A percentile compares a stretch with the other conserved stretches of the same genome.
phyloP scores from a whole-genome alignment of 2,797 vertebrate species.

The Dipus sagitta region DNA sequence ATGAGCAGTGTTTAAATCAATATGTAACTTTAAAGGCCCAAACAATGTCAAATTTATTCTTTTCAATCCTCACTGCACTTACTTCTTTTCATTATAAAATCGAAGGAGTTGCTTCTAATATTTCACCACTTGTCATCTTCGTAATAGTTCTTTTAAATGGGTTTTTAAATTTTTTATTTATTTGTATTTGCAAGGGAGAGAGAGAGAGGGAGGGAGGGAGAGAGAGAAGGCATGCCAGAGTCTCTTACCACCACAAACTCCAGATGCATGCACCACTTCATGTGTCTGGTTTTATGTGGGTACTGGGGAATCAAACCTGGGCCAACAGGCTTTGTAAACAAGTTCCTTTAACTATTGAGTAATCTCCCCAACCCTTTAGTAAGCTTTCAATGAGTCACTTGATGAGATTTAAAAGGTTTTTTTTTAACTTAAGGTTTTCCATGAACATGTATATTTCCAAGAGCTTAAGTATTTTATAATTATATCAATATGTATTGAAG shows the following conservation, averaged over 20 bases:
- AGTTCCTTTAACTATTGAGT: background rate
- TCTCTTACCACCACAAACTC: no score
- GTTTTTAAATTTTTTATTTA: no score
- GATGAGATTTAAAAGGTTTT: background rate
- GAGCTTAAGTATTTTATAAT: conserved; percentile 20
- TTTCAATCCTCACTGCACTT: background rate
- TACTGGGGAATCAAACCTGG: no score
- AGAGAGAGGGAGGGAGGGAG: no score
- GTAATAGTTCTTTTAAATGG: background rate
- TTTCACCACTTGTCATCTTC: background rate
- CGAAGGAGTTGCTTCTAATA: background rate
- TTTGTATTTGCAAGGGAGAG: no score
- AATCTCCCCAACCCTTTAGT: background rate
- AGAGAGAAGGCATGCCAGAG: no score
- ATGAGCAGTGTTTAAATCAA: background rate
- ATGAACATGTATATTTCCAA: background rate
- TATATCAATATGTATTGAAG: no score
- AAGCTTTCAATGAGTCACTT: background rate
- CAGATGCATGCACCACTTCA: no score
- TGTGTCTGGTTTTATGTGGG: no score
- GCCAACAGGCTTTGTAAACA: background rate
- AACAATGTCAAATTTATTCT: background rate
- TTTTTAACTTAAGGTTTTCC: background rate
- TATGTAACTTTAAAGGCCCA: background rate
- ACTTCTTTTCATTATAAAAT: conserved; percentile 19